Evolutionary conservation across 23 tunicate species (phyloP), one percentile per base, ranked within the genome.

Genomic region (Corella eumyota): DNA sequence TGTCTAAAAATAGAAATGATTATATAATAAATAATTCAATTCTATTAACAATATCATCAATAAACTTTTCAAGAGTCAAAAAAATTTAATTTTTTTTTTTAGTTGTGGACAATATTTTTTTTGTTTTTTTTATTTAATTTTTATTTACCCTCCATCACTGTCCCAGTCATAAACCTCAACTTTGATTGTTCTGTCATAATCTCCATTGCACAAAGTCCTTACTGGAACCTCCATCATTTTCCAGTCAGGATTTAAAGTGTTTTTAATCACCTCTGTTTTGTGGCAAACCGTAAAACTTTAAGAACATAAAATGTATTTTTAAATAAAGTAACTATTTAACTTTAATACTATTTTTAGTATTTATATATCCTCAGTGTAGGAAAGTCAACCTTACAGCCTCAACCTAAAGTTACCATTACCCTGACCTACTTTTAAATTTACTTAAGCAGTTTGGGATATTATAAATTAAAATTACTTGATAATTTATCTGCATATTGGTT

Each of bases 141-240:
- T 9, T 15, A 51, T 77, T 67, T 53, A 88, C 96, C 83, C 82
- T 45, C 96, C 96, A 38, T 88, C 83, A 17, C 83, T 45, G 62
- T 88, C 81, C 87, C 88, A 88, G 51, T 88, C 96, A 45, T 88
- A 88, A 32, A 88, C 88, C 29, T 88, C 96, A 0, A 88, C 77
- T 79, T 88, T 88, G 24, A 88, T 88, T 1, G 88, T 79, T 55
- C 96, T 58, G n/a, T 88, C 96, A 36, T 58, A 22, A 50, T 88
- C 96, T 0, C 96, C 96, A 47, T 88, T 88, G 62, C 96, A 88
- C 1, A 88, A 30, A 3, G 68, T 73, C 30, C 83, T 64, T 7
- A 88, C 81, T 2, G 96, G 88, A 20, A 78, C 53, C 58, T 54
- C 72, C 32, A 74, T 73, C 32, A 22, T 9, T 61, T 73, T 73